Percentiles rank a stretch among this genome's conserved stretches.
phyloP scores from a whole-genome alignment of 1,140 invertebrate genomes.

The Plectrocnemia conspersa region DNA sequence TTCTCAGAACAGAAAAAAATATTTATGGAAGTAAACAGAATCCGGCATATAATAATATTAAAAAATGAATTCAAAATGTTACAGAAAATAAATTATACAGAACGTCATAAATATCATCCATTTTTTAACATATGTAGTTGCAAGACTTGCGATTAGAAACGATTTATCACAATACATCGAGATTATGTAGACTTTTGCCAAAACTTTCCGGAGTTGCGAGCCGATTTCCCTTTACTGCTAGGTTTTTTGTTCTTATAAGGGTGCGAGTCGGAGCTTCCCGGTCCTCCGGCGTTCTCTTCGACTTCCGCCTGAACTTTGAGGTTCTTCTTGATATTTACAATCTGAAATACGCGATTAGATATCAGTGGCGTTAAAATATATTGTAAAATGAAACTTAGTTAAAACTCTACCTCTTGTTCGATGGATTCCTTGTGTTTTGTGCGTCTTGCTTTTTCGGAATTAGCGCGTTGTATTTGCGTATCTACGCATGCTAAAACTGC shows the following conservation, averaged over 20 bases:
- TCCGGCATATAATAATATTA: too few relatives aligned
- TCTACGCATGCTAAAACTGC: conserved; percentile 84
- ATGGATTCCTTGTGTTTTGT: conserved; percentile 77
- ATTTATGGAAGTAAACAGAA: too few relatives aligned
- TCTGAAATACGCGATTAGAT: too few relatives aligned
- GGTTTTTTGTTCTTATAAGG: conserved; percentile 35
- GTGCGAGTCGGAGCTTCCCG: conserved; percentile 43
- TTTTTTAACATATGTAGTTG: too few relatives aligned
- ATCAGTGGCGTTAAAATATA: too few relatives aligned
- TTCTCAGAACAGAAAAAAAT: too few relatives aligned
- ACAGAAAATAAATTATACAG: too few relatives aligned
- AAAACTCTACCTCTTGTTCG: conserved; percentile 85
- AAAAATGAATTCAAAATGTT: too few relatives aligned
- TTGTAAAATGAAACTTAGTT: too few relatives aligned
- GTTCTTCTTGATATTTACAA: conserved; percentile 75
- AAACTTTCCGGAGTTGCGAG: conserved; percentile 52
- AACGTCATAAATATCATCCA: too few relatives aligned
- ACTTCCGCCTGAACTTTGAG: conserved; percentile 71
- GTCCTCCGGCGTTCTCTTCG: conserved; percentile 59
- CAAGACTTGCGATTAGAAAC: too few relatives aligned
- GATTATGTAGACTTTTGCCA: conserved; percentile 56
- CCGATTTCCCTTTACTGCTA: conserved; percentile 48
- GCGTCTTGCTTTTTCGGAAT: conserved; percentile 75
- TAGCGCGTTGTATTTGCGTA: conserved; percentile 81
- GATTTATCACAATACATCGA: too few relatives aligned